Conservation (phyloP, 2,113 vertebrate genomes). For the Excalfactoria chinensis region DNA sequence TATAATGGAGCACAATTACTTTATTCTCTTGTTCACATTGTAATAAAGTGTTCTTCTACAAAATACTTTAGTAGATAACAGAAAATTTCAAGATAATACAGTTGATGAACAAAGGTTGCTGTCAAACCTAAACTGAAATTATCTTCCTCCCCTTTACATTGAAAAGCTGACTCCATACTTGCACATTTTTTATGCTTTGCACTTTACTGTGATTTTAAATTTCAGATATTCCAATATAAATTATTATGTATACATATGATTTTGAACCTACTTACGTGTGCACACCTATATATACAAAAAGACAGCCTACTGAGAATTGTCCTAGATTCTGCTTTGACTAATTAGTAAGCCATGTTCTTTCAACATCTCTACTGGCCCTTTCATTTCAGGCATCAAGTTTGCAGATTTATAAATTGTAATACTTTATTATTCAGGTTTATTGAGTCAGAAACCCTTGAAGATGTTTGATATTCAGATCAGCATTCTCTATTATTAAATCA, state of each 20-base stretch:
- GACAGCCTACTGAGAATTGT: background rate
- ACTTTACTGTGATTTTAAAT: background rate
- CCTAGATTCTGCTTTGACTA: background rate
- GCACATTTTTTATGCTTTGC: background rate
- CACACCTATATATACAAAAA: background rate
- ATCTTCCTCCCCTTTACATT: background rate
- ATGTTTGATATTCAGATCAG: constrained; percentile 39
- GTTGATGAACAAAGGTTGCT: background rate
- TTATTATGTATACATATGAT: background rate
- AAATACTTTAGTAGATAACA: background rate
- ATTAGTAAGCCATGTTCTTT: constrained; percentile 14
- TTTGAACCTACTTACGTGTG: background rate
- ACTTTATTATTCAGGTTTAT: constrained; percentile 55
- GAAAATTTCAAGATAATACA: background rate
- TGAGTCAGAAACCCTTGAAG: constrained; percentile 60
- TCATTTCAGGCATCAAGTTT: background rate
- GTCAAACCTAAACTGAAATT: background rate
- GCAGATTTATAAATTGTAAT: constrained; percentile 27
- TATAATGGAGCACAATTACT: background rate
- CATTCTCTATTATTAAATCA: constrained; percentile 43
- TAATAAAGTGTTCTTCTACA: background rate
- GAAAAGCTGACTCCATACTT: background rate
- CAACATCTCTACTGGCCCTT: constrained; percentile 1
- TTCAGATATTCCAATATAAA: background rate
- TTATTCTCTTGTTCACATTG: background rate